Evolutionary conservation across 2,888 invertebrate species (phyloP), one percentile per base, ranked within the genome.

Genomic region (Trachelus iudaicus): DNA sequence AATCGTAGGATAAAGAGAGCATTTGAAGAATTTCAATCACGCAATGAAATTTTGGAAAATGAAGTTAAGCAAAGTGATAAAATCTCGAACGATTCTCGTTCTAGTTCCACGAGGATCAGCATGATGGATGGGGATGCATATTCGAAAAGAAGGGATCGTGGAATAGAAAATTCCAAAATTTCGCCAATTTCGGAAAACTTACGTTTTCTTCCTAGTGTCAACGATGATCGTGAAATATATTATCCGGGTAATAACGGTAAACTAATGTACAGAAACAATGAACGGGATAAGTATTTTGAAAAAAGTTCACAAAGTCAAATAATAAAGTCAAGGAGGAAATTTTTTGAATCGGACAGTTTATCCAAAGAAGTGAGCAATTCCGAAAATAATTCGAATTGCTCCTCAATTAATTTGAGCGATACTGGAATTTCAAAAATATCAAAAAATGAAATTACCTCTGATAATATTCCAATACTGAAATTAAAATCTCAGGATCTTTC

Each of bases 401-500:
- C 33, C 68, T 69, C 11, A 37, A 33, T 69, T 76, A 75, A 31
- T 33, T 75, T 69, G 33, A 23, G 31, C 76, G 73, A 73, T 68
- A 9, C 73, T 0, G 69, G 35, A 23, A 56, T 9, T 56, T 56
- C 56, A 0, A 56, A 23, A 56, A 23, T 56, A 23, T 23, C 3
- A 23, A 56, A 56, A 23, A 56, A 56, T 56, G 56, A 56, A 2
- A 23, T 56, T 9, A 9, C 9, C 56, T 0, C 2, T 56, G 56
- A 30, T 2, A 78, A 23, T 12, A 76, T 78, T 31, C 78, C 78
- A 71, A 71, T 68, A 15, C 30, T 78, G 56, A 73, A 76, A n/a
- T 75, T 78, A n/a, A 40, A 83, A n/a, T 86, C 87, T 11, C 81
- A 79, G 13, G 85, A 87, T 31, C 75, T 77, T 69, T 86, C 86